These are phyloP conservation scores for Patella depressa DNA, from an alignment of 2,888 invertebrate species.

Conservation along the genomic window DNA sequence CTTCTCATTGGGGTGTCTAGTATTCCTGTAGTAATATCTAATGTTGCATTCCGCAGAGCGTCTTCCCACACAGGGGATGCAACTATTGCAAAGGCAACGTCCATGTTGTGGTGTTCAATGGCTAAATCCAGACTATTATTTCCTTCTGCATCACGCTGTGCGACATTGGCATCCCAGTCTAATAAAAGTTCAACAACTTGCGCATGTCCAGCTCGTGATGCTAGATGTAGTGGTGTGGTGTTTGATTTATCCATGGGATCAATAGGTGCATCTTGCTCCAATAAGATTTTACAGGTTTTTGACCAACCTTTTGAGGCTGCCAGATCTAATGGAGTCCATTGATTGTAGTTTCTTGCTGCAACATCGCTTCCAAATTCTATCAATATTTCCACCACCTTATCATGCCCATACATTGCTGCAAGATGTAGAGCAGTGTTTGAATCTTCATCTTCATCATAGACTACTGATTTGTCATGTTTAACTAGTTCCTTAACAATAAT, in stretches of 20 bases:
- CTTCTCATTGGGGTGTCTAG: slow-evolving; percentile 73
- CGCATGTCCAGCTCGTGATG: slow-evolving; percentile 69
- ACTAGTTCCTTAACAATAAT: slow-evolving; percentile 68
- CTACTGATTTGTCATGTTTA: slow-evolving; percentile 62
- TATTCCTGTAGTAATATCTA: slow-evolving; percentile 55
- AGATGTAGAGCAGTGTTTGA: slow-evolving; percentile 72
- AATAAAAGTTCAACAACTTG: slow-evolving; percentile 70
- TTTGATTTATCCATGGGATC: slow-evolving; percentile 71
- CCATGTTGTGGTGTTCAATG: slow-evolving; percentile 70
- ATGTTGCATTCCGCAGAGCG: slow-evolving; percentile 70
- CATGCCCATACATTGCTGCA: slow-evolving; percentile 70
- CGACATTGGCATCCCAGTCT: slow-evolving; percentile 68
- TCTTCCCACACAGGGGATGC: slow-evolving; percentile 70
- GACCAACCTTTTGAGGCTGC: slow-evolving; percentile 71
- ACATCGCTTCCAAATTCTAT: slow-evolving; percentile 72
- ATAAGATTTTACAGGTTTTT: slow-evolving; percentile 64
- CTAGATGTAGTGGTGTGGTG: slow-evolving; percentile 73
- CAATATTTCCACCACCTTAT: slow-evolving; percentile 67
- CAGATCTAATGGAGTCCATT: slow-evolving; percentile 73
- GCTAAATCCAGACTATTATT: slow-evolving; percentile 72
- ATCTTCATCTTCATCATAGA: slow-evolving; percentile 72
- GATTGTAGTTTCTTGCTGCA: slow-evolving; percentile 71
- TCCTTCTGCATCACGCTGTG: slow-evolving; percentile 66
- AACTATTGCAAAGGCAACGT: slow-evolving; percentile 71
- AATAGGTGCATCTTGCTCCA: slow-evolving; percentile 71